Conservation (phyloP, 2,113 vertebrate species). For the Chauna torquata region DNA sequence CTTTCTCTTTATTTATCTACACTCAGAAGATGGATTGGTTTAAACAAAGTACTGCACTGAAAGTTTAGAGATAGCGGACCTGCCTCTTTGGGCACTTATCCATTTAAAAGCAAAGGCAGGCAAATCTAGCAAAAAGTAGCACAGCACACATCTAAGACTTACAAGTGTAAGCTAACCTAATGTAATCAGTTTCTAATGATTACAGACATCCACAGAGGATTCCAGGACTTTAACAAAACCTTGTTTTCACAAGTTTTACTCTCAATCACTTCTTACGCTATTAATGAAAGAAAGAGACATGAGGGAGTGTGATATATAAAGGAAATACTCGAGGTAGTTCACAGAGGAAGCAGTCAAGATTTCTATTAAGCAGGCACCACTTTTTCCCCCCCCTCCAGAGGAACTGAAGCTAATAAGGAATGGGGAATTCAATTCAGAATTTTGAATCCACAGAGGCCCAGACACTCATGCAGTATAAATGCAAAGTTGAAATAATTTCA, state of each 20-base stretch:
- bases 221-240: constrained; percentile 12
- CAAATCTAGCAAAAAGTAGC: background rate
- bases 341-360: background rate
- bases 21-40: background rate
- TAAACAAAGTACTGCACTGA: background rate
- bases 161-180: background rate
- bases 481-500: background rate
- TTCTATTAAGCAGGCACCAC: background rate
- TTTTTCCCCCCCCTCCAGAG: too few relatives aligned
- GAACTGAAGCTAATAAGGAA: background rate
- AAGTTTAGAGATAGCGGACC: background rate
- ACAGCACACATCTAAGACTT: background rate
- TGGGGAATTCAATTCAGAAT: background rate
- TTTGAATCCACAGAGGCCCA: background rate
- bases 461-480: background rate
- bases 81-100: background rate
- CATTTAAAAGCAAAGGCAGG: background rate
- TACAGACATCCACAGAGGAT: constrained; percentile 11
- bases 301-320: background rate
- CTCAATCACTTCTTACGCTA: background rate
- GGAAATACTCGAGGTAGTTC: background rate
- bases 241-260: background rate
- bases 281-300: background rate
- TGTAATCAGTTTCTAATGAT: background rate
- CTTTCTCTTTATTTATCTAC: background rate